phyloP scores from a whole-genome alignment of 2,797 vertebrate genomes.

The Anabas testudineus region DNA sequence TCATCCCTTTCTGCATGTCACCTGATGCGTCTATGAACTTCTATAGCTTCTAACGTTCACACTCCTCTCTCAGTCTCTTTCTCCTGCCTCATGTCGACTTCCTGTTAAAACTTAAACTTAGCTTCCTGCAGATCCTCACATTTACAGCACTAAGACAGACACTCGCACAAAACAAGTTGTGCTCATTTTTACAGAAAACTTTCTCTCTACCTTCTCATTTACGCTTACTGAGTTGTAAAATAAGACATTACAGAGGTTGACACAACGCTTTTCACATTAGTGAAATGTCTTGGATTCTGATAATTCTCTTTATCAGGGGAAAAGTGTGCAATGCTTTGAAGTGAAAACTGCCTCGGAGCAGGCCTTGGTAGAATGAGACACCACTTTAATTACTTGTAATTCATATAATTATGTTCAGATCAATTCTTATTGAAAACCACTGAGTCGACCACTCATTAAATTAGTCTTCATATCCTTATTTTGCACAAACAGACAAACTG shows the following conservation, averaged over 20 bases:
- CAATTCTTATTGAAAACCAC: conserved; percentile 60
- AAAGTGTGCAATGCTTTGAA: conserved; percentile 60
- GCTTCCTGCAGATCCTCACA: not conserved
- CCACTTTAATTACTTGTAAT: conserved; percentile 56
- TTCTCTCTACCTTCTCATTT: conserved; percentile 28
- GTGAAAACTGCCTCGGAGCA: conserved; percentile 55
- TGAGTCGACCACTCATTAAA: conserved; percentile 62
- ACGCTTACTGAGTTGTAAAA: conserved; percentile 20
- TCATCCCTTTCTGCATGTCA: conserved; percentile 12
- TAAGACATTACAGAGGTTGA: conserved; percentile 55
- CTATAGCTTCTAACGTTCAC: not conserved
- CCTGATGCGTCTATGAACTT: conserved; percentile 1
- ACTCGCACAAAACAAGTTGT: not conserved
- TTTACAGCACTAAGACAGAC: not conserved
- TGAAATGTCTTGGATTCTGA: conserved; percentile 56
- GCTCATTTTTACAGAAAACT: conserved; percentile 8
- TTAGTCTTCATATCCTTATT: conserved; percentile 36
- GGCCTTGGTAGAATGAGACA: conserved; percentile 46
- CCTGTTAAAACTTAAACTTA: conserved; percentile 8
- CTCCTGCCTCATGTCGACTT: not conserved
- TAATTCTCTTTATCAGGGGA: conserved; percentile 63
- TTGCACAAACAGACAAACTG: not conserved
- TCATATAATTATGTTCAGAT: conserved; percentile 69
- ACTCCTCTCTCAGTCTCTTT: not conserved
- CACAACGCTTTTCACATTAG: conserved; percentile 60